Evolutionary conservation across 2,113 vertebrate genomes (phyloP), one percentile per base, ranked within the genome.

Genomic region (Chitala chitala): DNA sequence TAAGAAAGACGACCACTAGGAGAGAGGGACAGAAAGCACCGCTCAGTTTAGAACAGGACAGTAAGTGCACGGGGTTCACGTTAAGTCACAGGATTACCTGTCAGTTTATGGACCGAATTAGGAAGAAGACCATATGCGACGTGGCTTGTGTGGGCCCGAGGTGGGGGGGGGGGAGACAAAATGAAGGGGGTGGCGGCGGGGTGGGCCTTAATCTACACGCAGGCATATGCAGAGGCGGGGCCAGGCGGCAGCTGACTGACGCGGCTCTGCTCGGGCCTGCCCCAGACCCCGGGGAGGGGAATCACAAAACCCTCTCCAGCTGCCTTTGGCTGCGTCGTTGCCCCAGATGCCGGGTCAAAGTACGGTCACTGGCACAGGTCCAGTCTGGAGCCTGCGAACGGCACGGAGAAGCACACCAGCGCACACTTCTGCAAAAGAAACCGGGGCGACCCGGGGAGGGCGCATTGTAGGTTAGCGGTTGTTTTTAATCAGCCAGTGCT

Each of bases 321-420:
- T 90, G 85, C 87, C 85, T 86, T 88, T 88, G 87, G 87, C 86
- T 78, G 76, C 71, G 75, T 83, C 84, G 80, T 79, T 75, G 77
- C 78, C 84, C 84, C 86, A 89, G 87, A 88, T 89, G 89, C 71
- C 87, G 82, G 90, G 90, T 92, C 88, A 90, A 84, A 89, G 90
- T 83, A 92, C 90, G 87, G 90, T 92, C 90, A 91, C 61, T 89
- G 90, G 90, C 89, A 79, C 72, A 48, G 55, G 70, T 82, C 84
- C 86, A 90, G 83, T 58, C 70, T 59, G 73, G 82, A 61, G 42
- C 72, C 84, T 84, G 83, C 46, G 75, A 75, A 71, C 71, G 55
- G 40, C 40, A 38, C 59, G 31, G 40, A 31, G 29, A 63, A 40
- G 55, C 22, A 38, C 17, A 24, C 48, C 3, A 10, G 55, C 13